Base-by-base conservation (phyloP, 2,797 vertebrate genomes). In the Lateolabrax maculatus region DNA sequence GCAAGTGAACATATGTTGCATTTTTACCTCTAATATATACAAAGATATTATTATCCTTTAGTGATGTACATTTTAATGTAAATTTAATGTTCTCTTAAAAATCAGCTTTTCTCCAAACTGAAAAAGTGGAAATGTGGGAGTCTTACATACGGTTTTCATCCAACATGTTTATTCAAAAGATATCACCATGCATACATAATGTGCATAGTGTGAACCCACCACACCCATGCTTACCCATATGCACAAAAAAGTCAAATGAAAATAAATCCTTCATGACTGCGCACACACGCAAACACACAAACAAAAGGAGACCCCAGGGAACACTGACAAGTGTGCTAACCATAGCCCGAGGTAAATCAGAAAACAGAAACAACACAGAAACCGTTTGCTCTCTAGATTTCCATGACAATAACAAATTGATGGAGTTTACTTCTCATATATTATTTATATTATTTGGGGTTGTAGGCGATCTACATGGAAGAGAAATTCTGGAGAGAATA, bases 361-460 rank as follows among this genome's bases (percentile, higher is more conserved):
- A 76, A 69, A 78, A 72, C 64, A 71, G 68, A 86, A 83, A 84
- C 79, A 87, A 87, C 89, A 86, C 80, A 85, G 80, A 81, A 63
- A 55, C 78, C 77, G 71, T 75, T 61, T 88, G 67, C 84, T 90
- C 83, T 89, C 71, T 69, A 86, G 89, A 91, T 87, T 87, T 91
- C 77, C 81, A 83, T 92, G 90, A 94, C 89, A 94, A 92, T 88
- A 94, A 90, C 84, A 92, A 90, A 92, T 83, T 82, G 85, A 86
- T 77, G 81, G 79, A 88, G 84, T 93, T 94, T 94, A 93, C 72
- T 21, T 83, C 87, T 94, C 91, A 92, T 94, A 83, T 88, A 90
- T 94, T 92, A 92, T 94, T 93, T 86, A 93, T 86, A 85, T 90
- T 90, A 90, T 93, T 91, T 91, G 88, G 81, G 78, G 79, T 89